phyloP scores from a whole-genome alignment of 1,140 invertebrate species.

The Reticulitermes speratus region DNA sequence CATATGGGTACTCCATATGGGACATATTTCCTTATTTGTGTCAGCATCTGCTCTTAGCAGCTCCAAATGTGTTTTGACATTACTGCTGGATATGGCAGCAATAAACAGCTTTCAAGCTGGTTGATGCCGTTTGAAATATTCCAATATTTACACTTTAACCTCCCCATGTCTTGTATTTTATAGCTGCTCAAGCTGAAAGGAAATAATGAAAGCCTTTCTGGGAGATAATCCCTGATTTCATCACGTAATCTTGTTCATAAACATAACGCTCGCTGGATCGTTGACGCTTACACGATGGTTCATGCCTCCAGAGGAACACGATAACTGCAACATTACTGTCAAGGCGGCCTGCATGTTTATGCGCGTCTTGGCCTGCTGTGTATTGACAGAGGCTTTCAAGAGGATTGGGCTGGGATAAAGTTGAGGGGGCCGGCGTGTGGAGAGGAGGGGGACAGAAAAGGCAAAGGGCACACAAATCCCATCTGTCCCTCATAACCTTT shows the following conservation, averaged over 20 bases:
- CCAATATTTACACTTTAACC: conserved; percentile 16
- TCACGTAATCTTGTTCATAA: conserved; percentile 13
- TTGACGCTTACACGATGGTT: not conserved
- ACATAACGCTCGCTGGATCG: not conserved
- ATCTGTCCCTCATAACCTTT: conserved; percentile 18
- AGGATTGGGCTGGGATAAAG: conserved; percentile 1
- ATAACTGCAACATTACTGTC: conserved; percentile 9
- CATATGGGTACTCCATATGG: too few species aligned
- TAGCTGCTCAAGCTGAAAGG: not conserved
- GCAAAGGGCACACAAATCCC: conserved; percentile 9
- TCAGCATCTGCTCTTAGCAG: not conserved
- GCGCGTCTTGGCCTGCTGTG: not conserved
- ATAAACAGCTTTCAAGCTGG: not conserved
- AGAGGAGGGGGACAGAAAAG: not conserved
- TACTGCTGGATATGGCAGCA: not conserved
- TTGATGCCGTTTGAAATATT: not conserved
- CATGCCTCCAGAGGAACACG: not conserved
- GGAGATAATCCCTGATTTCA: conserved; percentile 5
- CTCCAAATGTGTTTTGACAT: not conserved
- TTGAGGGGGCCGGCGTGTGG: not conserved
- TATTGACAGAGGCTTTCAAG: conserved; percentile 15
- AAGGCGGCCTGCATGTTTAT: not conserved
- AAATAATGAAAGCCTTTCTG: not conserved
- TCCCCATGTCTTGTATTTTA: not conserved
- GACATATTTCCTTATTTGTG: not conserved